phyloP scores from a whole-genome alignment of 2,888 invertebrate genomes.

The Lithophane leautieri region DNA sequence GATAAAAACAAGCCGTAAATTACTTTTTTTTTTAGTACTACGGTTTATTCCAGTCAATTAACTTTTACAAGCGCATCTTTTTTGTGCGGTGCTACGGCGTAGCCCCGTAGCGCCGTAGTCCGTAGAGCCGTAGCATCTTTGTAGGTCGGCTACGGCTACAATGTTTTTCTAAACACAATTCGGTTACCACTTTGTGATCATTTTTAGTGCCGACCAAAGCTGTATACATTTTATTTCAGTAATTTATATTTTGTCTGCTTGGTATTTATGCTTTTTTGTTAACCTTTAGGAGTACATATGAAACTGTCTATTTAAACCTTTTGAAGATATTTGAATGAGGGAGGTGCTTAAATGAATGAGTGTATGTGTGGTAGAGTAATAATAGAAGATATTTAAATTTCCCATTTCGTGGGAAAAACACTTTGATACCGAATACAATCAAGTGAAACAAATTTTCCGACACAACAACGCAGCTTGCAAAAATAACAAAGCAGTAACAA shows the following conservation, averaged over 20 bases:
- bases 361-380: not conserved
- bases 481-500: constrained; percentile 36
- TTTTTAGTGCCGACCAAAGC: constrained; percentile 22
- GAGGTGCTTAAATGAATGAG: not conserved
- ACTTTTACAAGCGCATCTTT: constrained; percentile 72
- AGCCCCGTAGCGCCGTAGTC: constrained; percentile 59
- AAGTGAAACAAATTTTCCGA: constrained; percentile 27
- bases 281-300: not conserved
- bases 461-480: constrained; percentile 17
- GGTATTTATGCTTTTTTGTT: not conserved
- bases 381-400: not conserved
- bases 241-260: not conserved
- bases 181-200: constrained; percentile 43
- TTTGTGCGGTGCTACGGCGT: constrained; percentile 71
- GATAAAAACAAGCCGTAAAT: constrained; percentile 67
- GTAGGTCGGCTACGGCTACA: constrained; percentile 65
- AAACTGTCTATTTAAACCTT: constrained; percentile 11
- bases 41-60: constrained; percentile 73
- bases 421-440: not conserved
- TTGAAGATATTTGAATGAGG: not conserved
- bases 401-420: not conserved
- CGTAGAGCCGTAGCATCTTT: constrained; percentile 68
- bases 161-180: constrained; percentile 59
- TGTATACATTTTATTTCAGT: constrained; percentile 29
- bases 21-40: constrained; percentile 63